Percentiles rank a stretch among this genome's conserved stretches.
Conservation (phyloP, 2,113 vertebrate genomes). For the Sardina pilchardus region DNA sequence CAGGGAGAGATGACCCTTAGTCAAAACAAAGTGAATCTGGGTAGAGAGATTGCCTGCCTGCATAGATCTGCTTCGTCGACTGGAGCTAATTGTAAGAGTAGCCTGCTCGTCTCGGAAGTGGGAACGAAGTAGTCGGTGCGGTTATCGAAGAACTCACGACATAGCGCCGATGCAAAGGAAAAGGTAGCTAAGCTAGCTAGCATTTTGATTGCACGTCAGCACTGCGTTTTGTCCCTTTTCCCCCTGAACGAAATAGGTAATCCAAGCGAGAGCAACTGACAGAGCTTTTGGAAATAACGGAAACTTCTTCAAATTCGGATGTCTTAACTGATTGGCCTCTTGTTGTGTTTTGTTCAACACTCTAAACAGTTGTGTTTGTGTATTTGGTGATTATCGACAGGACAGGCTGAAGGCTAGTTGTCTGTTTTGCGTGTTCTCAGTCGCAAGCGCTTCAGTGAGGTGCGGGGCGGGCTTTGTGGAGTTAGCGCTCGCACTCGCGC, state of each 20-base stretch:
- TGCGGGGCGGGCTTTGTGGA: slow-evolving; percentile 61
- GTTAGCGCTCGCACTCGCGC: slow-evolving; percentile 63
- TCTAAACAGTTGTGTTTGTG: not conserved
- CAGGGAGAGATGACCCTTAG: slow-evolving; percentile 60
- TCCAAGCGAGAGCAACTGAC: not conserved
- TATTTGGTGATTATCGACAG: not conserved
- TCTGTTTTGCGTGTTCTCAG: slow-evolving; percentile 27
- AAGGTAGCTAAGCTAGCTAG: slow-evolving; percentile 12
- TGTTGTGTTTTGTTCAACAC: not conserved
- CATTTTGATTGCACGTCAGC: slow-evolving; percentile 20
- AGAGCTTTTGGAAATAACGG: slow-evolving; percentile 13
- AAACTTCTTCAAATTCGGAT: not conserved
- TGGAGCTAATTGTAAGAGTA: slow-evolving; percentile 35
- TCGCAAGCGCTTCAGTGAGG: slow-evolving; percentile 54
- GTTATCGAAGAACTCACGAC: slow-evolving; percentile 65
- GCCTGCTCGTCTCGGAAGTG: slow-evolving; percentile 63
- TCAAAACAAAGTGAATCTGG: slow-evolving; percentile 62
- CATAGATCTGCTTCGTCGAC: slow-evolving; percentile 24
- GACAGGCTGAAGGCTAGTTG: not conserved
- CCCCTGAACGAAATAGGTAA: not conserved
- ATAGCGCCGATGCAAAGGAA: slow-evolving; percentile 18
- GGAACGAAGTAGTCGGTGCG: slow-evolving; percentile 60
- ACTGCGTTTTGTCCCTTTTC: not conserved
- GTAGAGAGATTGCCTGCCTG: slow-evolving; percentile 58
- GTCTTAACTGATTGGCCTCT: not conserved